Evolutionary conservation across 35 echinoderm and acorn worm species (phyloP).

Genomic region (Anneissia japonica): DNA sequence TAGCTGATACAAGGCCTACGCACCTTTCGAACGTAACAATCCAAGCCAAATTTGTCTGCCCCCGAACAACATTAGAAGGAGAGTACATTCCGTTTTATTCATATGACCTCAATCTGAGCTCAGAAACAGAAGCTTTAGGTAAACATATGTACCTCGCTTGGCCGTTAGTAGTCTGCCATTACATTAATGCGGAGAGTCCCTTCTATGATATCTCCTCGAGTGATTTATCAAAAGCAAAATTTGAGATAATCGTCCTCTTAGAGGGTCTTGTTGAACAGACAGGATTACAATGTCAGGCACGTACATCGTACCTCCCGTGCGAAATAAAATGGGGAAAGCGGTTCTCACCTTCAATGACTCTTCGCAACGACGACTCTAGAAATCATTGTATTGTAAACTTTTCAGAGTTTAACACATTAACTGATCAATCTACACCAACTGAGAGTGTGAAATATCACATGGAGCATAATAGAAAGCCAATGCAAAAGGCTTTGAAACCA

Average conservation of each 20-base stretch:
- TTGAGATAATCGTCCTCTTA: conserved; percentile 79
- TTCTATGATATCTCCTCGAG: conserved; percentile 55
- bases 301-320: conserved; percentile 80
- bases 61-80: conserved; percentile 63
- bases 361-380: conserved; percentile 14
- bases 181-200: conserved; percentile 80
- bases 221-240: conserved; percentile 48
- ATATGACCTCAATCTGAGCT: conserved; percentile 56
- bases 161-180: conserved; percentile 85
- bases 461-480: background rate
- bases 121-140: conserved; percentile 32
- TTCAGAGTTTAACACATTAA: background rate
- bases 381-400: background rate
- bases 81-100: conserved; percentile 80
- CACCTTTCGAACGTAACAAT: conserved; percentile 80
- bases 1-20: conserved; percentile 74
- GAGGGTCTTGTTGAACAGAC: conserved; percentile 94
- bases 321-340: conserved; percentile 94
- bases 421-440: background rate
- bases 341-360: conserved; percentile 69
- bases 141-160: conserved; percentile 78
- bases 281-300: conserved; percentile 71
- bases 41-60: conserved; percentile 62
- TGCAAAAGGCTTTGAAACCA: background rate
- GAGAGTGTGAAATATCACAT: background rate